Percentiles rank a stretch among this genome's conserved stretches.
Evolutionary conservation across 2,888 invertebrate genomes (phyloP).

Genomic region (Pterostichus niger): DNA sequence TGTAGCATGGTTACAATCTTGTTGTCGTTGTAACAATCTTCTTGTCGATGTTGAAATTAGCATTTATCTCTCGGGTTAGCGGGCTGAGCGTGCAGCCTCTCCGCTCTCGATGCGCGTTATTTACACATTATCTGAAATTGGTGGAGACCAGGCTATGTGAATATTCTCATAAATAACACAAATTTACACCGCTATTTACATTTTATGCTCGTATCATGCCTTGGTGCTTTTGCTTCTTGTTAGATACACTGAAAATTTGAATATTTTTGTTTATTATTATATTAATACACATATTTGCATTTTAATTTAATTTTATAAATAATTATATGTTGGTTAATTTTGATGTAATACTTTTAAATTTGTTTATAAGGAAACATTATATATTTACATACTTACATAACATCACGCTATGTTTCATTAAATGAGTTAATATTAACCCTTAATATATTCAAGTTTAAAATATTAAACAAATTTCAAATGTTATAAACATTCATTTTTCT

Average conservation of each 20-base stretch:
- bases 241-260: slow-evolving; percentile 16
- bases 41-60: slow-evolving; percentile 43
- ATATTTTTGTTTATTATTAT: slow-evolving; percentile 50
- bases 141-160: slow-evolving; percentile 56
- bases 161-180: slow-evolving; percentile 64
- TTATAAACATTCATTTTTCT: too few relatives aligned
- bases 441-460: too few relatives aligned
- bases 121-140: slow-evolving; percentile 49
- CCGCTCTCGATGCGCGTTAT: background rate
- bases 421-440: too few relatives aligned
- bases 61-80: slow-evolving; percentile 25
- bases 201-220: slow-evolving; percentile 52
- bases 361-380: too few relatives aligned
- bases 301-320: slow-evolving; percentile 35
- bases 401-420: too few relatives aligned
- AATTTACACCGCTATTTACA: slow-evolving; percentile 50
- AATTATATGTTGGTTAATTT: slow-evolving; percentile 7
- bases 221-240: slow-evolving; percentile 28
- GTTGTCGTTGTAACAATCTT: background rate
- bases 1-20: too few relatives aligned
- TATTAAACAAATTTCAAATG: too few relatives aligned
- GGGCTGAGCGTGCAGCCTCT: slow-evolving; percentile 41
- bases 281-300: slow-evolving; percentile 35
- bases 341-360: background rate
- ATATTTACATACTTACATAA: too few relatives aligned